These are phyloP conservation scores for Microdon myrmicae DNA, from an alignment of 2,888 invertebrate genomes.

Conservation along the genomic window DNA sequence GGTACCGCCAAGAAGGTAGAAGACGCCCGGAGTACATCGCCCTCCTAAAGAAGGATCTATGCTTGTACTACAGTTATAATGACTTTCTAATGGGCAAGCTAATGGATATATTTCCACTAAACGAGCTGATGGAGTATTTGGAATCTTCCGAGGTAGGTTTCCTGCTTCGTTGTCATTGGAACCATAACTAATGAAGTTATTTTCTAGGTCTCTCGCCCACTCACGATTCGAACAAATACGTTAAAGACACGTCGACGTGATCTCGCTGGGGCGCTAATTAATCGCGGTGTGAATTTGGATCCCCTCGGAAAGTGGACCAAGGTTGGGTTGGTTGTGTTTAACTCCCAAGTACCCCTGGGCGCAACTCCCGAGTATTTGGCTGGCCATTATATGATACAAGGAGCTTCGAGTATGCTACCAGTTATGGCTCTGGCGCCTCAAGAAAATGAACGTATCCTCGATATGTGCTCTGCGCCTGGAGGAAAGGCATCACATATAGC, in stretches of 20 bases:
- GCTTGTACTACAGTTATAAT: constrained; percentile 96
- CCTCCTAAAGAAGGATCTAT: constrained; percentile 84
- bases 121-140: constrained; percentile 90
- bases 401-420: constrained; percentile 95
- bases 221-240: constrained; percentile 96
- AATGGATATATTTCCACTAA: constrained; percentile 87
- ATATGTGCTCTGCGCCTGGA: constrained; percentile 98
- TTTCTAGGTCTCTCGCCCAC: constrained; percentile 76
- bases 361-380: constrained; percentile 99
- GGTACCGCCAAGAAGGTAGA: constrained; percentile 74
- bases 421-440: constrained; percentile 98
- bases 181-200: not conserved
- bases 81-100: constrained; percentile 92
- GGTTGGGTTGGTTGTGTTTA: constrained; percentile 95
- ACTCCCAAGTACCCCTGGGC: constrained; percentile 94
- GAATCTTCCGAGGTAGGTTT: constrained; percentile 89
- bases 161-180: not conserved
- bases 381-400: constrained; percentile 96
- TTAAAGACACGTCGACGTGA: constrained; percentile 92
- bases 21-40: constrained; percentile 84
- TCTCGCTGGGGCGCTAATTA: constrained; percentile 93
- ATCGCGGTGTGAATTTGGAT: constrained; percentile 97
- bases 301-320: constrained; percentile 99
- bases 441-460: constrained; percentile 92
- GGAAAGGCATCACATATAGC: constrained; percentile 99